phyloP scores from a whole-genome alignment of 2,888 invertebrate genomes.

The Eulithis prunata region DNA sequence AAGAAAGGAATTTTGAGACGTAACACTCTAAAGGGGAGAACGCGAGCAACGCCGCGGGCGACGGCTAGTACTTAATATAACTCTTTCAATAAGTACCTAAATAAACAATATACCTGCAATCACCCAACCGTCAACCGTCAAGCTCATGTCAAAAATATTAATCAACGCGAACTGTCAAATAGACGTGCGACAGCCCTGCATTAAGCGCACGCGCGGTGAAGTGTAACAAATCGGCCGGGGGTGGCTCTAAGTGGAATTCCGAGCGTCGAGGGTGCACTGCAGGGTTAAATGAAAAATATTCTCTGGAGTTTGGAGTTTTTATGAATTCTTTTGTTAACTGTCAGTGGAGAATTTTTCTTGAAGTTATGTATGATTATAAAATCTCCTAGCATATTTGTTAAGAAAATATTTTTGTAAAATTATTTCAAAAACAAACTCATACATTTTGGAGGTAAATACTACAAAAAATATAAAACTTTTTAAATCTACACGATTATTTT shows the following conservation, averaged over 20 bases:
- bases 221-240: slow-evolving; percentile 55
- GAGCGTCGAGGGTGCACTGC: slow-evolving; percentile 31
- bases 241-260: slow-evolving; percentile 44
- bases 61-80: too few species aligned
- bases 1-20: too few species aligned
- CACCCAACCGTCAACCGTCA: neutral
- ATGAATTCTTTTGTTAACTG: slow-evolving; percentile 32
- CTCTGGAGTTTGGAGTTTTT: slow-evolving; percentile 37
- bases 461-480: too few species aligned
- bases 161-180: slow-evolving; percentile 7
- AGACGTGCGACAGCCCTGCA: slow-evolving; percentile 34
- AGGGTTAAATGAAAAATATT: slow-evolving; percentile 33
- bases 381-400: too few species aligned
- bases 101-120: too few species aligned
- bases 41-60: too few species aligned
- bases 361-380: neutral
- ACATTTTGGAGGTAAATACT: too few species aligned
- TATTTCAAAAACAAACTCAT: too few species aligned
- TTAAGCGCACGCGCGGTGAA: slow-evolving; percentile 40
- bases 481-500: too few species aligned
- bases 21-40: too few species aligned
- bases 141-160: slow-evolving; percentile 6
- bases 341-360: neutral
- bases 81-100: too few species aligned
- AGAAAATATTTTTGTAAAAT: too few species aligned